Base-by-base conservation (phyloP, 2,888 invertebrate species). In the Cantharis rustica region DNA sequence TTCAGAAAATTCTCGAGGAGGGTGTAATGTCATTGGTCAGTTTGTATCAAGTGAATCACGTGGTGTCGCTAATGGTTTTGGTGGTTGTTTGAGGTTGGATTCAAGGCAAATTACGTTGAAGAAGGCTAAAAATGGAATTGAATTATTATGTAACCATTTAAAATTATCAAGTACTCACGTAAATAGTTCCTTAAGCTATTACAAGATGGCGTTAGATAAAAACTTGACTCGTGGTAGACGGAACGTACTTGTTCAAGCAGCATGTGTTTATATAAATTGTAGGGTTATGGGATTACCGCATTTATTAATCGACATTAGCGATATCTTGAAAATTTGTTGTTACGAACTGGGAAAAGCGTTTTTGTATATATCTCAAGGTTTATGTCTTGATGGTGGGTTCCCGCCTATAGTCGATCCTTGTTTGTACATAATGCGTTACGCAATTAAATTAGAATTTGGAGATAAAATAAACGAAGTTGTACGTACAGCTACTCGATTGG, bases 221-320 rank as follows among this genome's bases (percentile, higher is more conserved):
- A 94, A 96, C 83, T 89, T 97, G 68, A 99, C 99, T 0, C 93
- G 97, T 83, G 99, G 99, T 10, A 90, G 99, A 31, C 95, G 95
- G 82, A 94, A 95, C 80, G 92, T 94, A 13, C 96, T 97, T 85
- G 97, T 99, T 70, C 94, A 98, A 85, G 98, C 98, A 27, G 98
- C 99, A 23, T 99, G 99, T 88, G 95, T 99, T 2, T 99, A 99
- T 86, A 95, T 99, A 86, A 98, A 98, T 0, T 99, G 99, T 85
- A 91, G 99, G 79, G 95, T 96, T 1, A 98, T 98, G 88, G 96
- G 95, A 83, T 98, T 98, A 76, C 94, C 97, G 81, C 98, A 98
- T 92, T 92, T 99, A 87, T 90, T 99, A 72, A 95, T 99, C 84
- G 99, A 99, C 87, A 97, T 99, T 80, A 98, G 98, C 89, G 99